Evolutionary conservation across 2,888 invertebrate genomes (phyloP), one percentile per base, ranked within the genome.

Genomic region (Hipparchia sbordonii): DNA sequence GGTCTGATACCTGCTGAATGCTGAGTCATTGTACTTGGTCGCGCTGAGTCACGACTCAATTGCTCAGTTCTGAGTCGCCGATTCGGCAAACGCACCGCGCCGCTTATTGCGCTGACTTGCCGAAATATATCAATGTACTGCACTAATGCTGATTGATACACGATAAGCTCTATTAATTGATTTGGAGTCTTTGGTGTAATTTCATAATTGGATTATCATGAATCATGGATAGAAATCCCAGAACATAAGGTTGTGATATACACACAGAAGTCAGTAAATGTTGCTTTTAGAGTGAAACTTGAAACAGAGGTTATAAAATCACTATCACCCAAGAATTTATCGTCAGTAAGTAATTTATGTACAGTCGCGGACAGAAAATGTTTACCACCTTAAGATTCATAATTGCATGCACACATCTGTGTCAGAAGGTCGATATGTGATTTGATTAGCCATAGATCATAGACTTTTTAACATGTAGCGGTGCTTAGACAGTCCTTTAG

Each of bases 91-190:
- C 74, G 74, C 79, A 77, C 75, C 84, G 82, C 59, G 23, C 81
- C 83, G 82, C 84, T 88, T 87, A 88, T 85, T 87, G 84, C 80
- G 87, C 88, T 90, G 90, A 91, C 87, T 84, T 79, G 82, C 81
- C 85, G 75, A 80, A 88, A 86, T 80, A 74, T 82, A 74, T 78
- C 84, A 79, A 80, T 82, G 82, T 82, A 85, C 84, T 87, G 84
- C 85, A 86, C 84, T 89, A 88, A 87, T 85, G 81, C 82, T 87
- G 88, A 90, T 90, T 87, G 88, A 89, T 89, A 85, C 80, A 81
- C 82, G 82, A 82, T 81, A 79, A 78, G 77, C 72, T 74, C 67
- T 70, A 75, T 79, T 81, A 79, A 79, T 77, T 78, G 74, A 76
- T 74, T 72, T 52, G 45, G 65, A 68, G 71, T 52, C 69, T 70